Evolutionary conservation across 2,888 invertebrate species (phyloP), one percentile per base, ranked within the genome.

Genomic region (Scaptomyza caliginosa): DNA sequence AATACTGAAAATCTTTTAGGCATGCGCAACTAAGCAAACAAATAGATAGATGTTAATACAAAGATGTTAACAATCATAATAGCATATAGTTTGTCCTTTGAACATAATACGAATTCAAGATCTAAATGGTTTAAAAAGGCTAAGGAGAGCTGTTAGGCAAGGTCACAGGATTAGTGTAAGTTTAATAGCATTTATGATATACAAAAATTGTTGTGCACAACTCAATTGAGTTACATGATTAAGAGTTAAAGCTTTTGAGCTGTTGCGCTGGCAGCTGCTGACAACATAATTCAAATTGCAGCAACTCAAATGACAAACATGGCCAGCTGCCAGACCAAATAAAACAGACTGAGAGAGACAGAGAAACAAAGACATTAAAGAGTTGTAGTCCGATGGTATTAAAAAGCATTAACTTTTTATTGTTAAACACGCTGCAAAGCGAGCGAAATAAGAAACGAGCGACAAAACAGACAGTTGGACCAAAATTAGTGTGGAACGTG

Each of bases 241-340:
- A 10, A n/a, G 28, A 11, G 28, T 45, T 28, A 19, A 68, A 71
- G 66, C 76, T 71, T 59, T 46, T 49, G 51, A 57, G 56, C 68
- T 57, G 46, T 26, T 16, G 26, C 28, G 38, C 56, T 66, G 65
- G 34, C 89, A 89, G 90, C 89, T 89, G 89, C 69, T 88, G 85
- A 78, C 88, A 86, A 86, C 89, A 89, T 90, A 90, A 90, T 88
- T 89, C 86, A 88, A 76, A 58, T 32, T 50, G 45, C 46, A 67
- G 16, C 43, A 26, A 45, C 43, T 34, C 32, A 45, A 45, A 26
- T 45, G 69, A 69, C 73, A 69, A 67, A 63, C 60, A 71, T 60
- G 65, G 59, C 60, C 63, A 70, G 72, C 74, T 65, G 77, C 55
- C 62, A 51, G 51, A 42, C 30, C 19, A 28, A 45, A 28, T 16